Evolutionary conservation across 2,888 invertebrate species (phyloP), one percentile per base, ranked within the genome.

Genomic region (Ichneumon xanthorius): DNA sequence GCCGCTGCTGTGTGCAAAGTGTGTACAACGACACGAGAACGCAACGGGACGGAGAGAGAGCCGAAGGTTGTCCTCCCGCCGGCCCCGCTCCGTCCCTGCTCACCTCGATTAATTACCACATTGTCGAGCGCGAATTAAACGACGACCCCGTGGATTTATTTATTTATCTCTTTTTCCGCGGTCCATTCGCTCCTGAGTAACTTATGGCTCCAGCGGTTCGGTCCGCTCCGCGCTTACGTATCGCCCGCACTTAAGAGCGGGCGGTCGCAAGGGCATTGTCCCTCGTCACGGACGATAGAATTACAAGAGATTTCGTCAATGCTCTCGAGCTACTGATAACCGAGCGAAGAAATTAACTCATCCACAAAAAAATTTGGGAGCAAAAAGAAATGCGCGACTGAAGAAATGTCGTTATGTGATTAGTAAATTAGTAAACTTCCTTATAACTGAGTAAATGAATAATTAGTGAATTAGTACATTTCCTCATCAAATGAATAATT

Each of bases 41-140:
- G 79, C 78, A 84, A 80, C 72, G 87, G 78, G 87, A 82, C 86
- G 84, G 86, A 82, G 88, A 85, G 85, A 86, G 87, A 83, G 87
- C 87, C 89, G 89, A 89, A 89, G 91, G 91, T 89, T 90, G 88
- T 81, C 86, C 50, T 72, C 40, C 22, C 33, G 40, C 76, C 80
- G 37, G 53, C 33, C 53, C 45, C 73, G 53, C n/a, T 26, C 67
- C 82, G 55, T 58, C 75, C 89, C 88, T 89, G 88, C 90, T 91
- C 91, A 91, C 92, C 92, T 92, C 93, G 92, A 93, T 93, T 93
- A 93, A 93, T 93, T 93, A 93, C 93, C 93, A 93, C 93, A 93
- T 93, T 93, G 93, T 93, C 93, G 93, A 92, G 89, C 90, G 87
- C 84, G 82, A 79, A 79, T 80, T 84, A 82, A 86, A 79, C 85